Evolutionary conservation across 2,113 vertebrate species (phyloP), one percentile per base, ranked within the genome.

Genomic region (Malurus melanocephalus): DNA sequence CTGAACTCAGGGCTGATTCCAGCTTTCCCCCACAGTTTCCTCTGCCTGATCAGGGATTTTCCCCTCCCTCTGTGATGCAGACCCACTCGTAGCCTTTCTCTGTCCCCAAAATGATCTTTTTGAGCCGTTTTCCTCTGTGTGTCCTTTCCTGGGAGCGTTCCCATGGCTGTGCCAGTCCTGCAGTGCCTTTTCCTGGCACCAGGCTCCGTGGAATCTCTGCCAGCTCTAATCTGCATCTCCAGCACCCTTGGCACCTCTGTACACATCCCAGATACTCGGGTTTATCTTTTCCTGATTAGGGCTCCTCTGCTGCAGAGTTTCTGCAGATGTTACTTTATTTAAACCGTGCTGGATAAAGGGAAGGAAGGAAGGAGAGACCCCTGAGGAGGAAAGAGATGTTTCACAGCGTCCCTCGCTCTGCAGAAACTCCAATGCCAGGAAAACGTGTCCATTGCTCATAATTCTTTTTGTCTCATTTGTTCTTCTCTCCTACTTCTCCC

Each of bases 301-400:
- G 43, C 48, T 66, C 40, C 0, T 86, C 77, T 67, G 82, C 12
- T 84, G 93, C 9, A 5, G 90, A 85, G 56, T 68, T 87, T 71
- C 46, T 93, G 80, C 88, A 94, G 93, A 86, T 95, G 95, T 93
- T 94, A 92, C 93, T 97, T 94, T 96, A 94, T 96, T 97, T 96
- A 97, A 96, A 88, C 72, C 9, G 1, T 53, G 20, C 79, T 90
- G 92, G 74, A 23, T 48, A 52, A 92, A 65, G 94, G 93, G 85
- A 90, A 96, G 95, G 81, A 75, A 96, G 96, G 94, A 87, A 89
- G 91, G 76, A 78, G 69, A 92, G 56, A 65, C 33, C 60, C 76
- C 72, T 60, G 89, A 30, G 83, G 78, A 95, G 93, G 91, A 95
- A 96, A 89, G 83, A 95, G 92, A 74, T 92, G 74, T 88, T 95